A percentile compares a stretch with the other conserved stretches of the same genome.
Conservation (phyloP, 2,888 invertebrate genomes). For the Seira ritae region DNA sequence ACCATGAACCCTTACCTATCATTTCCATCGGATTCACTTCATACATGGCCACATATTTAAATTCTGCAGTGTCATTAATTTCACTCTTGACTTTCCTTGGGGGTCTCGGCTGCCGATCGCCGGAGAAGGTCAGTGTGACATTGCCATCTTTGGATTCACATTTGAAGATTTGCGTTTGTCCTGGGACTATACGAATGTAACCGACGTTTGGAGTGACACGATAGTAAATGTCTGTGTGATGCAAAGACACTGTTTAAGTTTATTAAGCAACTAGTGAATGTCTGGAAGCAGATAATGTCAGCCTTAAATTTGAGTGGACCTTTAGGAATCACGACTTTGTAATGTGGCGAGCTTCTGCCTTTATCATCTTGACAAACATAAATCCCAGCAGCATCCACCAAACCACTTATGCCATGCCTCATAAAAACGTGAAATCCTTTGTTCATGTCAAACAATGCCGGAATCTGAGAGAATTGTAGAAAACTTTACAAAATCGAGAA, state of each 20-base stretch:
- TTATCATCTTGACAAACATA: slow-evolving; percentile 59
- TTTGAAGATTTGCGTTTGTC: slow-evolving; percentile 57
- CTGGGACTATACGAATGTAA: slow-evolving; percentile 43
- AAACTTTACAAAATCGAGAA: background rate
- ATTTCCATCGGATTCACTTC: slow-evolving; percentile 61
- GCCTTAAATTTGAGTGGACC: slow-evolving; percentile 47
- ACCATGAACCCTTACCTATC: too few species aligned
- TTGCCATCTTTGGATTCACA: slow-evolving; percentile 64
- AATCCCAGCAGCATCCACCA: slow-evolving; percentile 43
- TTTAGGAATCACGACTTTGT: slow-evolving; percentile 54
- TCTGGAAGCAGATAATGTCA: slow-evolving; percentile 27
- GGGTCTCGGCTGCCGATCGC: slow-evolving; percentile 67
- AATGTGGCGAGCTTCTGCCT: slow-evolving; percentile 42
- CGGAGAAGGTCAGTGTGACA: slow-evolving; percentile 64
- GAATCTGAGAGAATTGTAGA: slow-evolving; percentile 40
- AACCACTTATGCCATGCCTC: slow-evolving; percentile 30
- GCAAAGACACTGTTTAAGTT: too few species aligned
- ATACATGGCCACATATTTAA: slow-evolving; percentile 57
- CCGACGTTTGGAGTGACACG: slow-evolving; percentile 54
- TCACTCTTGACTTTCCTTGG: slow-evolving; percentile 63
- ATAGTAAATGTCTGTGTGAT: slow-evolving; percentile 41
- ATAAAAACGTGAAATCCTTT: slow-evolving; percentile 53
- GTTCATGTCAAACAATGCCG: slow-evolving; percentile 55
- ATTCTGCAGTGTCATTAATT: slow-evolving; percentile 50
- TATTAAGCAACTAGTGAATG: slow-evolving; percentile 11